Conservation (phyloP, 2,797 vertebrate species). For the Halcyon badia region DNA sequence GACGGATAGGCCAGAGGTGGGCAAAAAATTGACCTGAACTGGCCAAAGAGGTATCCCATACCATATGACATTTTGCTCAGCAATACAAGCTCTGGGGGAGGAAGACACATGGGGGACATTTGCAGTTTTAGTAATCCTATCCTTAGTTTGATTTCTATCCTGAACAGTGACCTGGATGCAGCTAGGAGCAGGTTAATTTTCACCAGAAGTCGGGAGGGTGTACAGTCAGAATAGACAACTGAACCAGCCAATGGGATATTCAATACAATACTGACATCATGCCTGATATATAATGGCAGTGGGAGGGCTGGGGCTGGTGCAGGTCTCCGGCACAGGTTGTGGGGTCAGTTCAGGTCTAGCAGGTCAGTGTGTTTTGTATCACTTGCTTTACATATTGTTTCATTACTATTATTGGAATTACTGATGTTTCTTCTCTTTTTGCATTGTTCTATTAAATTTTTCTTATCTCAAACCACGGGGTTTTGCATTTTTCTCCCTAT, state of each 20-base stretch:
- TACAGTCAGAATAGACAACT: neutral
- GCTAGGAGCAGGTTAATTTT: neutral
- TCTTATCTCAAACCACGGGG: neutral
- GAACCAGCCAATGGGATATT: neutral
- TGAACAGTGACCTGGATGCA: neutral
- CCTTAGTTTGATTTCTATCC: neutral
- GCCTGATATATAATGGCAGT: neutral
- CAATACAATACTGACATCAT: neutral
- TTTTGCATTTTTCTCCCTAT: neutral
- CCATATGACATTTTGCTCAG: neutral
- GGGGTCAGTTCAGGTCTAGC: neutral
- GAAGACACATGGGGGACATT: neutral
- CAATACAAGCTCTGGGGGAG: neutral
- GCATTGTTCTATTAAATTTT: neutral
- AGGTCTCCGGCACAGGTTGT: too few species aligned
- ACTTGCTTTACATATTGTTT: neutral
- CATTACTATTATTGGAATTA: neutral
- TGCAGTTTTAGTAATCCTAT: neutral
- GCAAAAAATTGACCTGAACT: neutral
- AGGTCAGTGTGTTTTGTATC: neutral
- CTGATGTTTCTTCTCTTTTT: neutral
- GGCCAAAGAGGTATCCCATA: neutral
- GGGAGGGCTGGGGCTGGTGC: too few species aligned
- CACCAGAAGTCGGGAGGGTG: too few species aligned
- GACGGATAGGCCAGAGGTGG: rapidly evolving